These are phyloP conservation scores for Drosophila melanica DNA, from an alignment of 1,140 invertebrate genomes.

Conservation along the genomic window DNA sequence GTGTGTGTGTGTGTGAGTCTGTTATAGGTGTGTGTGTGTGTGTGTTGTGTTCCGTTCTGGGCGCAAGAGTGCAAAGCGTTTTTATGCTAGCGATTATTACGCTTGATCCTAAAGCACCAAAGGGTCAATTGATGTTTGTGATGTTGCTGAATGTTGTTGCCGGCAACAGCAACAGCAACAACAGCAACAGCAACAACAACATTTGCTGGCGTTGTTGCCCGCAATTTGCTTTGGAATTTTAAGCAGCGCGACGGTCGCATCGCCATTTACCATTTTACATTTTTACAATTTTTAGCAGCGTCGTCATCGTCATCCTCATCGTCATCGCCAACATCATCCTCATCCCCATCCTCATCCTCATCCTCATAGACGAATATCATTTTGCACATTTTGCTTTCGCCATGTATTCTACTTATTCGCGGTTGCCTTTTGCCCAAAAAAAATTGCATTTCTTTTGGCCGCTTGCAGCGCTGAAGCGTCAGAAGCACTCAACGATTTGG, in stretches of 20 bases:
- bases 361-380: constrained; percentile 55
- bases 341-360: constrained; percentile 20
- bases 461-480: constrained; percentile 60
- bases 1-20: neutral
- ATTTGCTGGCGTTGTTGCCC: constrained; percentile 54
- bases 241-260: constrained; percentile 67
- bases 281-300: constrained; percentile 42
- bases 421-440: constrained; percentile 60
- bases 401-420: constrained; percentile 28
- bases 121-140: constrained; percentile 84
- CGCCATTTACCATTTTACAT: constrained; percentile 53
- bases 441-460: constrained; percentile 74
- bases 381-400: constrained; percentile 50
- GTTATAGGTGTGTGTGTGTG: neutral
- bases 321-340: neutral
- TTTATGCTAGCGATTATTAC: constrained; percentile 83
- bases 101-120: constrained; percentile 82
- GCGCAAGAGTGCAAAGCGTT: constrained; percentile 80
- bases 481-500: constrained; percentile 49
- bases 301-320: constrained; percentile 6
- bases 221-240: constrained; percentile 83
- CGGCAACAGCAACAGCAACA: constrained; percentile 33
- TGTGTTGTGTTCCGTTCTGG: constrained; percentile 33
- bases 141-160: constrained; percentile 74
- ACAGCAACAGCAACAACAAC: constrained; percentile 44